phyloP scores from a whole-genome alignment of 2,797 vertebrate genomes.

The Fundulus diaphanus region DNA sequence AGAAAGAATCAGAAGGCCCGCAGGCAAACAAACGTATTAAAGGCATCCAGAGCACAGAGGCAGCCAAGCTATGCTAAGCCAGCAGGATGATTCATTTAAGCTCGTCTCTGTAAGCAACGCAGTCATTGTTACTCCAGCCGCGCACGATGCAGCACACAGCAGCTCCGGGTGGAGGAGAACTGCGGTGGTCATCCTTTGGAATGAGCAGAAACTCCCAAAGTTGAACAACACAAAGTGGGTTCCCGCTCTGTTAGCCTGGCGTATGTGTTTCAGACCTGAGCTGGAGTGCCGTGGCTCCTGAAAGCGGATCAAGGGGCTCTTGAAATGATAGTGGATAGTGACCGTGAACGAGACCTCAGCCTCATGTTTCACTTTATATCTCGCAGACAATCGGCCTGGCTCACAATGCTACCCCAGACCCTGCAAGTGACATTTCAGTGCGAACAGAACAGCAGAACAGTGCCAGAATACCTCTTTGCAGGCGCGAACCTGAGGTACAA shows the following conservation, averaged over 20 bases:
- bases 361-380: conserved; percentile 70
- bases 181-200: conserved; percentile 68
- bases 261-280: conserved; percentile 49
- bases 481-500: conserved; percentile 82
- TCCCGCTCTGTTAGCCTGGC: conserved; percentile 40
- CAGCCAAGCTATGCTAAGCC: conserved; percentile 83
- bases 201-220: conserved; percentile 67
- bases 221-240: conserved; percentile 49
- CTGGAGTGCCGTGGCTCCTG: conserved; percentile 46
- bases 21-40: conserved; percentile 81
- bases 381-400: conserved; percentile 68
- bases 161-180: conserved; percentile 63
- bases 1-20: conserved; percentile 74
- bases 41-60: conserved; percentile 78
- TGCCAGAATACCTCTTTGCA: conserved; percentile 71
- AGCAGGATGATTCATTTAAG: conserved; percentile 84
- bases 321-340: conserved; percentile 58
- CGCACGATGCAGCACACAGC: conserved; percentile 62
- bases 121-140: conserved; percentile 73
- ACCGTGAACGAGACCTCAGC: conserved; percentile 65
- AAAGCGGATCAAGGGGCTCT: conserved; percentile 68
- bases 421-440: conserved; percentile 76
- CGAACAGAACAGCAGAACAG: conserved; percentile 58
- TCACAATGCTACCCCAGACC: conserved; percentile 73
- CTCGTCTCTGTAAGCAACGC: conserved; percentile 78